Conservation (phyloP, 2,113 vertebrate species). For the Clarias gariepinus region DNA sequence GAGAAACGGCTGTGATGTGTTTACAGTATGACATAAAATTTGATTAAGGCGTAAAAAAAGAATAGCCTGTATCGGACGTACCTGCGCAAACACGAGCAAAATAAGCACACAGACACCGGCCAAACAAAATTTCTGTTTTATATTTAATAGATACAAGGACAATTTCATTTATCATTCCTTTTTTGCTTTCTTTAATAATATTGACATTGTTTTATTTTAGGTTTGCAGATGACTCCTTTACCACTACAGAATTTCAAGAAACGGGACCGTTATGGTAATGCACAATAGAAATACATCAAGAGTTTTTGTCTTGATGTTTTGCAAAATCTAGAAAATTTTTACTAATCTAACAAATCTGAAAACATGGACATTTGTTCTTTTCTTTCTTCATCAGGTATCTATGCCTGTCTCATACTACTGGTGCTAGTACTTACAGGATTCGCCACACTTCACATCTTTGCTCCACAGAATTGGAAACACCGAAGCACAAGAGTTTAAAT, state of each 20-base stretch:
- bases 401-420: background rate
- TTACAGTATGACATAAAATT: too few relatives aligned
- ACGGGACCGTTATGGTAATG: background rate
- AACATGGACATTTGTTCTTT: background rate
- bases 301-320: background rate
- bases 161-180: background rate
- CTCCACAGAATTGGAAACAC: background rate
- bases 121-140: too few relatives aligned
- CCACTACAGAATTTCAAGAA: background rate
- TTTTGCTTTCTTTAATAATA: background rate
- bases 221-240: background rate
- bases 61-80: too few relatives aligned
- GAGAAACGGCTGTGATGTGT: too few relatives aligned
- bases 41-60: too few relatives aligned
- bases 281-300: background rate
- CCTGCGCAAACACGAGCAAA: too few relatives aligned
- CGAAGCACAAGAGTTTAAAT: background rate
- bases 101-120: too few relatives aligned
- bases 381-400: conserved; percentile 7
- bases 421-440: background rate
- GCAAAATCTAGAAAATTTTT: background rate
- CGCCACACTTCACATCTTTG: background rate
- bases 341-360: background rate
- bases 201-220: conserved; percentile 4
- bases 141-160: background rate